Evolutionary conservation across 2,797 vertebrate genomes (phyloP), one percentile per base, ranked within the genome.

Genomic region (Acrocephalus scirpaceus): DNA sequence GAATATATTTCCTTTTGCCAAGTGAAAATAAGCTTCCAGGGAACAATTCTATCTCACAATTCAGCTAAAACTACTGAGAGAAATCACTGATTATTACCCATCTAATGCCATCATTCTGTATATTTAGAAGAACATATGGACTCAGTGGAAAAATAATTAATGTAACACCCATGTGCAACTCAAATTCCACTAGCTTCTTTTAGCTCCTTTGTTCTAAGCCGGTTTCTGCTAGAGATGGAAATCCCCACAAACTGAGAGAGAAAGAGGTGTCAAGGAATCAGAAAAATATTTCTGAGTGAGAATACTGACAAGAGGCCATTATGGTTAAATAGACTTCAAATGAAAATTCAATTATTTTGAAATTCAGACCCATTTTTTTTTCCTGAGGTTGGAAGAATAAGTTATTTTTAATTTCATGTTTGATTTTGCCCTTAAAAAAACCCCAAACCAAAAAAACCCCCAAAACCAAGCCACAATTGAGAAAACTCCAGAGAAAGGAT

Each of bases 71-170:
- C 67, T 77, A 64, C 69, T 40, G 54, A 86, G 62, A 88, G 58
- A 74, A 95, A 95, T 74, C 45, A 77, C 70, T 54, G 57, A 65
- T 86, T 93, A 86, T 86, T 86, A 69, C 62, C 69, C 57, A 53
- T 51, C 57, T 84, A 83, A 86, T 91, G 25, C 16, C 75, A 78
- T 81, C 11, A 14, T 77, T 88, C n/a, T 69, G 26, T 61, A 56
- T 72, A 94, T 78, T 92, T 88, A 71, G 62, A 86, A 86, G 53
- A 90, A 64, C 78, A 77, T 71, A 72, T 16, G 65, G 70, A 88
- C 42, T 61, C 62, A 71, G 1, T 80, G 42, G 45, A 50, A 91
- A 92, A 77, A 85, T 72, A 93, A 83, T 86, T 91, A 93, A 84
- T 78, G 79, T 44, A 51, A 81, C 19, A 67, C 15, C 32, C 44